Evolutionary conservation across 2,797 vertebrate genomes (phyloP).

Genomic region (Hozukius guyotensis): DNA sequence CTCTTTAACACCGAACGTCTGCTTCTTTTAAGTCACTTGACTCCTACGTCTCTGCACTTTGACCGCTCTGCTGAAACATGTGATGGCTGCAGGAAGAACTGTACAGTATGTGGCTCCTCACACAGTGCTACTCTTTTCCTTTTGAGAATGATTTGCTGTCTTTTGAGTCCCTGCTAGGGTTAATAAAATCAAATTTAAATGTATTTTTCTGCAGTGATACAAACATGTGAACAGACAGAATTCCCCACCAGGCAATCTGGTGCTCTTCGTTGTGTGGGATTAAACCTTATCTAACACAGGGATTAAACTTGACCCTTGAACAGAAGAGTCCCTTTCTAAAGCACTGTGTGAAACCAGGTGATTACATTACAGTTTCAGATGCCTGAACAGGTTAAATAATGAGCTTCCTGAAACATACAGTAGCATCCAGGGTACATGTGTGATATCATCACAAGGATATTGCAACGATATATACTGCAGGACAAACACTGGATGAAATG

Average conservation of each 20-base stretch:
- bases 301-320: not conserved
- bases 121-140: not conserved
- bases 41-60: not conserved
- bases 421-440: not conserved
- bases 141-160: not conserved
- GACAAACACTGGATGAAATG: not conserved
- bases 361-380: not conserved
- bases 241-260: not conserved
- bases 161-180: not conserved
- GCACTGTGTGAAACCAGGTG: not conserved
- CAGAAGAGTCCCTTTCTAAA: not conserved
- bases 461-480: not conserved
- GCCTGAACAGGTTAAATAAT: not conserved
- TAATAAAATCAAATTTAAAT: not conserved
- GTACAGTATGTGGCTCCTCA: not conserved
- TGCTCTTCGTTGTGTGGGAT: not conserved
- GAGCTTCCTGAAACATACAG: not conserved
- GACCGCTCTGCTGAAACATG: slow-evolving; percentile 2
- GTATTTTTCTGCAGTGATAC: not conserved
- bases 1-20: slow-evolving; percentile 32
- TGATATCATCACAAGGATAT: not conserved
- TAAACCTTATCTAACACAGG: slow-evolving; percentile 4
- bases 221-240: not conserved
- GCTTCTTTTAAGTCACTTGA: slow-evolving; percentile 36
- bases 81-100: not conserved